These are phyloP conservation scores for Platyscapa corneri DNA, from an alignment of 1,140 invertebrate species.

Conservation along the genomic window DNA sequence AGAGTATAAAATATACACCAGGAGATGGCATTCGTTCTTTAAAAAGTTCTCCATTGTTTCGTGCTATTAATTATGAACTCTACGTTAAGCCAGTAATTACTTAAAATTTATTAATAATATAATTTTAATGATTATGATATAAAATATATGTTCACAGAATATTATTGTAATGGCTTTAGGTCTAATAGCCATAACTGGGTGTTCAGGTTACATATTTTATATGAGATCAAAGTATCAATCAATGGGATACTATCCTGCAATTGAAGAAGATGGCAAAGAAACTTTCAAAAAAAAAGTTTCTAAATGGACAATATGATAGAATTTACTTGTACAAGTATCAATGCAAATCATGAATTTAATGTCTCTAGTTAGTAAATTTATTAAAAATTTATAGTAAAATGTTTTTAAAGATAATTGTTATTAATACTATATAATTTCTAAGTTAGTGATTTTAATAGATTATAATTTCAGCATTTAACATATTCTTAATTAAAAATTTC, in stretches of 20 bases:
- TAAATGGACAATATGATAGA: constrained; percentile 79
- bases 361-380: background rate
- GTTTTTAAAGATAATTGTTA: too few species aligned
- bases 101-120: constrained; percentile 43
- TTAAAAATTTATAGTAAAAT: too few species aligned
- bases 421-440: too few species aligned
- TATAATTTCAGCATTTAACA: too few species aligned
- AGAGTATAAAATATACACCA: constrained; percentile 68
- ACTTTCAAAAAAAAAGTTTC: constrained; percentile 84
- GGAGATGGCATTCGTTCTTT: constrained; percentile 87
- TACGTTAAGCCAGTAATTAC: constrained; percentile 85
- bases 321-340: background rate
- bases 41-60: constrained; percentile 81
- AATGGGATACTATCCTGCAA: constrained; percentile 85
- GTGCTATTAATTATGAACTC: constrained; percentile 87
- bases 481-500: too few species aligned
- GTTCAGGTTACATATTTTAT: constrained; percentile 84
- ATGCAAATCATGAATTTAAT: background rate
- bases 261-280: constrained; percentile 83
- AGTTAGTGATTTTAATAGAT: too few species aligned
- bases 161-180: constrained; percentile 86
- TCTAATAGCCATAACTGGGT: constrained; percentile 78
- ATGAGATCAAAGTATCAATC: constrained; percentile 85
- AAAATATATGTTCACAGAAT: constrained; percentile 79
- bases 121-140: constrained; percentile 32